These are phyloP conservation scores for Parnassius smintheus DNA, from an alignment of 2,888 invertebrate genomes.

Conservation along the genomic window DNA sequence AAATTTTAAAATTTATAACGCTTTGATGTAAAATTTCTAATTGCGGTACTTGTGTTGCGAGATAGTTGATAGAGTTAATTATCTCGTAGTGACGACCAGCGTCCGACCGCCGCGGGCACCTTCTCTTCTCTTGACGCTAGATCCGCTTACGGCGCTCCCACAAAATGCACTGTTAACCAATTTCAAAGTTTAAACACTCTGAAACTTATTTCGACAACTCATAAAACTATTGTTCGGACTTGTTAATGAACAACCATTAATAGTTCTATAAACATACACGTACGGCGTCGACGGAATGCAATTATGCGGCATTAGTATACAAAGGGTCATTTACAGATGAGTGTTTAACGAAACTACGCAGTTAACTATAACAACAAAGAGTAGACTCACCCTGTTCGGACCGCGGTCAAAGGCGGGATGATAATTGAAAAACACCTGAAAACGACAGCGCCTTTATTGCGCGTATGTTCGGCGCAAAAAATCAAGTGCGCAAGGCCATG, in stretches of 20 bases:
- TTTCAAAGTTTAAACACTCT: slow-evolving; percentile 69
- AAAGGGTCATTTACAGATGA: slow-evolving; percentile 52
- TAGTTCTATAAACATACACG: slow-evolving; percentile 28
- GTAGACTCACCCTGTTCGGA: slow-evolving; percentile 52
- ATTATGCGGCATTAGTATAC: slow-evolving; percentile 16
- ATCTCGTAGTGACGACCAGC: slow-evolving; percentile 55
- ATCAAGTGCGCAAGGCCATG: slow-evolving; percentile 62
- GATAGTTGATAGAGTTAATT: slow-evolving; percentile 77
- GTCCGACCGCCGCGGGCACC: slow-evolving; percentile 57
- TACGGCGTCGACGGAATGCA: slow-evolving; percentile 37
- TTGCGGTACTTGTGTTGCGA: slow-evolving; percentile 58
- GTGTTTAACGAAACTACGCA: slow-evolving; percentile 62
- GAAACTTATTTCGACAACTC: slow-evolving; percentile 75
- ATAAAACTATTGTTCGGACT: slow-evolving; percentile 69
- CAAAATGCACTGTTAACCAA: slow-evolving; percentile 74
- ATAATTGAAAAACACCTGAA: slow-evolving; percentile 80
- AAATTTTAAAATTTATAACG: slow-evolving; percentile 48
- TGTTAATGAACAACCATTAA: slow-evolving; percentile 52
- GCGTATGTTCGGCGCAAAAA: slow-evolving; percentile 75
- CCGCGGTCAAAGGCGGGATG: slow-evolving; percentile 75
- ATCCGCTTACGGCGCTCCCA: slow-evolving; percentile 45
- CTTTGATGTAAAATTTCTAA: slow-evolving; percentile 65
- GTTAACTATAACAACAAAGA: slow-evolving; percentile 63
- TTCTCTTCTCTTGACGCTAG: slow-evolving; percentile 39
- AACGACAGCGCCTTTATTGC: slow-evolving; percentile 77